These are phyloP conservation scores for Chelmon rostratus DNA, from an alignment of 2,797 vertebrate species.

Conservation along the genomic window DNA sequence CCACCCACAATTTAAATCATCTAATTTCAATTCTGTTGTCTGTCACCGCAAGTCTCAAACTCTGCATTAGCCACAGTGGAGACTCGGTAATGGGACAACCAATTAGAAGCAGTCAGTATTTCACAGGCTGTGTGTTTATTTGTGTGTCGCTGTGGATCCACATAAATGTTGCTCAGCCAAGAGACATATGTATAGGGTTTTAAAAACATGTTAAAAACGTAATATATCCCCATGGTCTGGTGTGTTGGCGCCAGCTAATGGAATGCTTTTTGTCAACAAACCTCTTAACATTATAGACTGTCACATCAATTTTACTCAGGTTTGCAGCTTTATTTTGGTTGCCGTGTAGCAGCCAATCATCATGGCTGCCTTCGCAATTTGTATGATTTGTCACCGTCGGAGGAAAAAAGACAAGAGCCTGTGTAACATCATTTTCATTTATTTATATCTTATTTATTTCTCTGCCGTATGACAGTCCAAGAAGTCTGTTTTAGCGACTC, in stretches of 20 bases:
- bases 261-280: constrained; percentile 75
- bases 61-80: constrained; percentile 60
- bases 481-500: constrained; percentile 19
- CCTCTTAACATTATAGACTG: constrained; percentile 68
- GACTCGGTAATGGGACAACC: constrained; percentile 57
- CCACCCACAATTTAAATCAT: constrained; percentile 60
- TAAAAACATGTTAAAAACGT: constrained; percentile 68
- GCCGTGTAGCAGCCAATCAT: constrained; percentile 31
- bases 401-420: constrained; percentile 39
- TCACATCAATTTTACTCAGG: constrained; percentile 63
- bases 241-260: constrained; percentile 64
- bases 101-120: constrained; percentile 63
- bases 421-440: constrained; percentile 33
- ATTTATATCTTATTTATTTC: constrained; percentile 53
- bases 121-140: constrained; percentile 43
- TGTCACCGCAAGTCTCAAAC: constrained; percentile 53
- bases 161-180: constrained; percentile 43
- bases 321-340: constrained; percentile 48
- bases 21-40: constrained; percentile 69
- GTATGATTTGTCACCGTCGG: constrained; percentile 56
- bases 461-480: not conserved
- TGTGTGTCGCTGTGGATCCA: constrained; percentile 26
- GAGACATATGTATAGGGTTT: constrained; percentile 52
- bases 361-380: constrained; percentile 44
- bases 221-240: constrained; percentile 44